phyloP scores from a whole-genome alignment of 2,888 invertebrate genomes.

The Ectobius pallidus region DNA sequence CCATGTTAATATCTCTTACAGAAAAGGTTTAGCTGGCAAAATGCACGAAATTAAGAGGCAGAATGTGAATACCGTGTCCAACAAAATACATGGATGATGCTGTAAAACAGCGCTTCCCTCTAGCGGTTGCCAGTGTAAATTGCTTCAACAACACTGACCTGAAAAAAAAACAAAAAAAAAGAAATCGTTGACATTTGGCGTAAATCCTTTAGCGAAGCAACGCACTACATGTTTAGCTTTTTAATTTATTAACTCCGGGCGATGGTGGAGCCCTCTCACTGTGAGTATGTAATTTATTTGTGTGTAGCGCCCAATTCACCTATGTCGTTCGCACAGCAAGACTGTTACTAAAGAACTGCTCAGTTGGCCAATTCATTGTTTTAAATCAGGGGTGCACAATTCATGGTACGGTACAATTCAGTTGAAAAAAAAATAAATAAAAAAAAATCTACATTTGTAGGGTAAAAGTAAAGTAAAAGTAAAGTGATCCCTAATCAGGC shows the following conservation, averaged over 20 bases:
- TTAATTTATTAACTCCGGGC: background rate
- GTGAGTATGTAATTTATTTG: too few relatives aligned
- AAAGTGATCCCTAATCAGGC: too few relatives aligned
- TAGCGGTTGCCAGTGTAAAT: conserved; percentile 12
- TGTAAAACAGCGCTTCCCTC: conserved; percentile 9
- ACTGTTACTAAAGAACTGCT: too few relatives aligned
- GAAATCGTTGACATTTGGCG: background rate
- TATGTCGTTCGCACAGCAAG: too few relatives aligned
- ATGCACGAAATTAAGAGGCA: conserved; percentile 24
- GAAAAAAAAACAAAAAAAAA: background rate
- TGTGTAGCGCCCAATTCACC: too few relatives aligned
- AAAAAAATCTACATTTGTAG: too few relatives aligned
- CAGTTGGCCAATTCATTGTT: too few relatives aligned
- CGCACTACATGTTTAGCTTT: background rate
- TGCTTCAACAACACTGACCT: background rate
- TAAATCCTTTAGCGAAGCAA: background rate
- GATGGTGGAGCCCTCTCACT: too few relatives aligned
- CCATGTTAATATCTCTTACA: conserved; percentile 21
- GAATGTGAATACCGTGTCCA: background rate
- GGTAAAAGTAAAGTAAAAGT: too few relatives aligned
- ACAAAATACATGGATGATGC: conserved; percentile 17
- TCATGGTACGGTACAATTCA: too few relatives aligned
- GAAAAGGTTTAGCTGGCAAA: conserved; percentile 23
- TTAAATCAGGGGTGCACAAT: too few relatives aligned
- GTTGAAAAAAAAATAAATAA: too few relatives aligned